These are phyloP conservation scores for Cairina moschata DNA, from an alignment of 2,113 vertebrate species.

Conservation along the genomic window DNA sequence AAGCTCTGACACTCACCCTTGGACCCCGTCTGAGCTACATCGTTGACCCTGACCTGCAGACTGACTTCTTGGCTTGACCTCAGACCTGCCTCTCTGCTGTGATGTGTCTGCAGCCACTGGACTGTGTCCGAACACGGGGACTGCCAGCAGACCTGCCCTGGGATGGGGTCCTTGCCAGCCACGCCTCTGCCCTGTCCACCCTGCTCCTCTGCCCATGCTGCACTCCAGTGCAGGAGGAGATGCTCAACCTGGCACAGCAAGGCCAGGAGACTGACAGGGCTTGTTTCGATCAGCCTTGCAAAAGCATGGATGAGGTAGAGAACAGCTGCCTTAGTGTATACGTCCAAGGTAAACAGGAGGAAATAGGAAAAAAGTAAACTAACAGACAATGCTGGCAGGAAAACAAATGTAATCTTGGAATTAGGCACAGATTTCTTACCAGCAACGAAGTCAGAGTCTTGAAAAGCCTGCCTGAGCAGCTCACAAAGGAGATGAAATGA, in stretches of 20 bases:
- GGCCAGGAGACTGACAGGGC: not conserved
- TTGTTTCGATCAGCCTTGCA: not conserved
- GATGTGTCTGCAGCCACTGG: not conserved
- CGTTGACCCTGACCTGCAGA: slow-evolving; percentile 13
- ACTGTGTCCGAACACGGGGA: not conserved
- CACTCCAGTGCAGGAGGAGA: rapidly evolving
- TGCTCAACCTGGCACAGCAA: not conserved
- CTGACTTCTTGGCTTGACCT: slow-evolving; percentile 31
- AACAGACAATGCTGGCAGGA: not conserved
- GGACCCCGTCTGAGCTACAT: not conserved
- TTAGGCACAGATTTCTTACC: not conserved
- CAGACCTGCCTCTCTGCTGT: not conserved
- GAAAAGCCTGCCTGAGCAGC: not conserved
- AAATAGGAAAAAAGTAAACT: not conserved
- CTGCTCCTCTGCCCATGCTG: not conserved
- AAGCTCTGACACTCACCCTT: not conserved
- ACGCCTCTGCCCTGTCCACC: not conserved
- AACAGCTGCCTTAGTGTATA: not conserved
- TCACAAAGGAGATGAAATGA: not conserved
- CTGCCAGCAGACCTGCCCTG: rapidly evolving
- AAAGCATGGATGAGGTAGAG: not conserved
- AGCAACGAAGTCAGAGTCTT: not conserved
- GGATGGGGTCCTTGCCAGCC: not conserved
- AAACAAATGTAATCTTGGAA: not conserved
- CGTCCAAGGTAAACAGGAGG: not conserved